Evolutionary conservation across 2,113 vertebrate species (phyloP), one percentile per base, ranked within the genome.

Genomic region (Chamaetylas fuelleborni): DNA sequence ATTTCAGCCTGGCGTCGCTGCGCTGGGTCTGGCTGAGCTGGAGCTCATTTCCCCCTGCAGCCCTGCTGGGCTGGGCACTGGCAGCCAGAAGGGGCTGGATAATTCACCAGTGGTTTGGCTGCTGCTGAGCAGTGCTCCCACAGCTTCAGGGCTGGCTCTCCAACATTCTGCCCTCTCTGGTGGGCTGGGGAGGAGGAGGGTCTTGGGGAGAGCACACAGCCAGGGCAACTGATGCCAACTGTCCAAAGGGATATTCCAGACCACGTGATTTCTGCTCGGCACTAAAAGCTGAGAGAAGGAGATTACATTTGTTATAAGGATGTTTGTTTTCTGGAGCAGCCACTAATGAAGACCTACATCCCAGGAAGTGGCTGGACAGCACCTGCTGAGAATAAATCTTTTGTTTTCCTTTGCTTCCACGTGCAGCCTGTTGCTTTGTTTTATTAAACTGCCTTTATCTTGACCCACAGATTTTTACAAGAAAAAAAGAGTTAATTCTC

Each of bases 141-240:
- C 28, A 61, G 45, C 58, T 28, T 8, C 36, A 9, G 24, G 47
- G 53, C 31, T 87, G 28, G 11, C 28, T 29, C 18, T 17, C 60
- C 48, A 47, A 2, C 38, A 7, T 26, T 12, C 6, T 8, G 7
- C 9, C 12, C 14, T 42, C 48, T 2, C 22, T 1, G 2, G 3
- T 11, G 48, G 29, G 24, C 53, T 77, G 45, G 8, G 47, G 1
- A 18, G 50, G 34, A 58, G 26, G 17, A 50, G 23, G 29, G 3
- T n/a, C n/a, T 6, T 87, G 48, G 31, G 23, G 14, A n/a, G 5
- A 38, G 36, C 48, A 12, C 65, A 23, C 4, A 51, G 65, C 36
- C 53, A 61, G 65, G 64, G 24, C 28, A 91, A 53, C 65, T 76
- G 67, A 18, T 11, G 23, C 31, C 53, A 36, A 0, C 9, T 76